Conservation (phyloP, 2,113 vertebrate genomes). For the Athene cunicularia region DNA sequence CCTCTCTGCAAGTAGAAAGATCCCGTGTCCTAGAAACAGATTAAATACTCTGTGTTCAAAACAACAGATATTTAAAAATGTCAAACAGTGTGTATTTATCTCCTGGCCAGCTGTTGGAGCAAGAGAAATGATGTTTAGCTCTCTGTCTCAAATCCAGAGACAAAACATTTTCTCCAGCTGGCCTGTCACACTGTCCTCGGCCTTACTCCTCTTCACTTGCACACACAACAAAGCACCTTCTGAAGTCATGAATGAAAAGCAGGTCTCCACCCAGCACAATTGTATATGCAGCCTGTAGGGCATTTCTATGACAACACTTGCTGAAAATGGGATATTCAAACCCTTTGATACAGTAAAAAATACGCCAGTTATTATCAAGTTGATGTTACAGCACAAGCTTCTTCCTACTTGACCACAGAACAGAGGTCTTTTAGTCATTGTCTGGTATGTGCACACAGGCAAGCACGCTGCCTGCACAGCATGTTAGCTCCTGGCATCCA, state of each 20-base stretch:
- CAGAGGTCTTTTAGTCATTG: neutral
- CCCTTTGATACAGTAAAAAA: neutral
- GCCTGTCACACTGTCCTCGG: neutral
- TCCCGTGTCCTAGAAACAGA: neutral
- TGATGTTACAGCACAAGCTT: neutral
- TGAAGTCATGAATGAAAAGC: neutral
- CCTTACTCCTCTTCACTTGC: neutral
- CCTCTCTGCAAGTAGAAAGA: neutral
- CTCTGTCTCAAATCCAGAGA: neutral
- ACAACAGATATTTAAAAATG: neutral
- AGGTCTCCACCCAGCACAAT: neutral
- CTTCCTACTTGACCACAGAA: neutral
- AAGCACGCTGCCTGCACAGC: neutral
- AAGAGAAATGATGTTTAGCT: neutral
- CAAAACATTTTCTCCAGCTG: neutral
- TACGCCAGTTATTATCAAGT: neutral
- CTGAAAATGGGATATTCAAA: constrained; percentile 1
- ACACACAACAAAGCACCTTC: neutral
- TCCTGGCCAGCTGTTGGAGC: neutral
- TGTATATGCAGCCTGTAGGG: neutral
- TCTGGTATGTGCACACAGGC: neutral
- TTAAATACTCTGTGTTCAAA: neutral
- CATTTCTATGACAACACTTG: neutral
- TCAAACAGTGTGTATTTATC: neutral
- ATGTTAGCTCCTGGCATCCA: neutral